Conservation (phyloP, 2,797 vertebrate species). For the Sebastes melanostomus region DNA sequence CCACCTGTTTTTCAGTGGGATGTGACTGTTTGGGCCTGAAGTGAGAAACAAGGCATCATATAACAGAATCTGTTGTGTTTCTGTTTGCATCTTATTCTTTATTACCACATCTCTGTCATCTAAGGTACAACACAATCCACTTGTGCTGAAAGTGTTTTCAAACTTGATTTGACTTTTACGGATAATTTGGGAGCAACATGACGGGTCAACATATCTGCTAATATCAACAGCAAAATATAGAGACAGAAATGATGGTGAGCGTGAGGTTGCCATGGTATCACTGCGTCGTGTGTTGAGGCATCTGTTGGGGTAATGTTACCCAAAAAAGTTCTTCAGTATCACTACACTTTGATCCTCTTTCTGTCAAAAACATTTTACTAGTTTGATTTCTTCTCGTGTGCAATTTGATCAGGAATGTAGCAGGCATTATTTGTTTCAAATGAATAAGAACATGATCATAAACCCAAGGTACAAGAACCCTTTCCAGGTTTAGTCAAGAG, state of each 20-base stretch:
- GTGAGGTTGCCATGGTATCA: constrained; percentile 61
- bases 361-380: background rate
- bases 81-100: background rate
- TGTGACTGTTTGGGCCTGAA: too few relatives aligned
- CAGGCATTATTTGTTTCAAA: background rate
- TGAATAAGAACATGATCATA: too few relatives aligned
- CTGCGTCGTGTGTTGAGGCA: constrained; percentile 7
- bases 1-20: too few relatives aligned
- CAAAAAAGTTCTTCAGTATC: constrained; percentile 7
- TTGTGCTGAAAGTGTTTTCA: background rate
- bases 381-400: background rate
- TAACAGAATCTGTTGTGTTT: too few relatives aligned
- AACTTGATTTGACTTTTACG: constrained; percentile 20
- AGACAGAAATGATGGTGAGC: constrained; percentile 6
- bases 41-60: too few relatives aligned
- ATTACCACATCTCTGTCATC: background rate
- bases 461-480: background rate
- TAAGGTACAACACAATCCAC: background rate
- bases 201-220: constrained; percentile 19
- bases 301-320: constrained; percentile 45
- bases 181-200: background rate
- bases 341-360: background rate
- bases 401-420: background rate
- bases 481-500: background rate
- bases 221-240: background rate